Base-by-base conservation (phyloP, 2,797 vertebrate species). In the Triplophysa bombifrons region DNA sequence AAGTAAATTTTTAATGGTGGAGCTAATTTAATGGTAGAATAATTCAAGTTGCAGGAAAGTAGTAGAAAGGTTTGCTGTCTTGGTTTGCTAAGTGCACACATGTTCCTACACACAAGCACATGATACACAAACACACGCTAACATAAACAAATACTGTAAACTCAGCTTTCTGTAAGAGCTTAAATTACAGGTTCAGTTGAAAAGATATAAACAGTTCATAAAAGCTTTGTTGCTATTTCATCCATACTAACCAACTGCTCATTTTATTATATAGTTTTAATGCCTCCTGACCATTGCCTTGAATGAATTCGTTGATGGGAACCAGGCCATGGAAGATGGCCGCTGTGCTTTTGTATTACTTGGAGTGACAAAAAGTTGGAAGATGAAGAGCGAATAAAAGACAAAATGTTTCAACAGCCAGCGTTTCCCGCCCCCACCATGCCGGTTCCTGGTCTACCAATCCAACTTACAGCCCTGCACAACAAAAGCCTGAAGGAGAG, bases 271-370 rank as follows among this genome's bases (percentile, higher is more conserved):
- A 30, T 88, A 93, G 93, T 86, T 93, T 93, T 83, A 91, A 93
- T 71, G 84, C 92, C 77, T 93, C 92, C 84, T 93, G 92, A 94
- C 92, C 84, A 41, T 76, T 81, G 86, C 78, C 76, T 80, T 82
- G 71, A 82, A 46, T 80, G 80, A 80, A 85, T 81, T 55, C 61
- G 34, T 12, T 22, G 25, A 44, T 72, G 84, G 75, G 51, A 78
- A 65, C 72, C 85, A 74, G 80, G 70, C 67, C 65, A 71, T 73
- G 65, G 77, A 56, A 76, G 22, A 80, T 66, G 78, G 72, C 74
- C 69, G 58, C 74, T 63, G 80, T 78, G 30, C 66, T 74, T 71
- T 80, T 51, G 76, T 66, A 72, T 83, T 67, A 68, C 69, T 67
- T 80, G 76, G 71, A 78, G 71, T 76, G 70, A 76, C 27, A 67